Percentiles rank a stretch among this genome's conserved stretches.
Evolutionary conservation across 1,140 invertebrate species (phyloP).

Genomic region (Ericerus pela): DNA sequence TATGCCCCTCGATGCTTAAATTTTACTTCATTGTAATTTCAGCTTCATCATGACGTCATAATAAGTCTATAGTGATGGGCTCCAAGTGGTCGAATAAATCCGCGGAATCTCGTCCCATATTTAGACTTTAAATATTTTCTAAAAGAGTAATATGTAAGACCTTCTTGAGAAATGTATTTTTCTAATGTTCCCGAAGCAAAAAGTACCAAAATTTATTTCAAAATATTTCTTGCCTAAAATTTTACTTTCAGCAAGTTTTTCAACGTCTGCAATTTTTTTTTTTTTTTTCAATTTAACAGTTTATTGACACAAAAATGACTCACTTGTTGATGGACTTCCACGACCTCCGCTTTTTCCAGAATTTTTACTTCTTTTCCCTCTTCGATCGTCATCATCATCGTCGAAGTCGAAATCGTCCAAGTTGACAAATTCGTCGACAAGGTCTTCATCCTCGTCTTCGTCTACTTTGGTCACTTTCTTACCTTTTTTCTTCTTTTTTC

Average conservation of each 20-base stretch:
- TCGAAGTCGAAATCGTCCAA: background rate
- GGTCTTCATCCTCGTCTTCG: background rate
- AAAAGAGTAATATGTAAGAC: background rate
- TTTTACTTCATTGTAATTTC: too few relatives aligned
- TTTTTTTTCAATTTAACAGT: background rate
- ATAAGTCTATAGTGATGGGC: too few relatives aligned
- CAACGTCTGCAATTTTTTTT: background rate
- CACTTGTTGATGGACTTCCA: background rate
- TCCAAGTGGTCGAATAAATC: too few relatives aligned
- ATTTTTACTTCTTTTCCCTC: background rate
- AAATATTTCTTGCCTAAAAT: background rate
- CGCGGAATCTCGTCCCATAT: too few relatives aligned
- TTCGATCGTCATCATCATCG: background rate
- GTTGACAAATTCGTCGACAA: background rate
- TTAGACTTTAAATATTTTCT: background rate
- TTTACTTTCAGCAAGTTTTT: background rate
- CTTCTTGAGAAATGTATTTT: background rate
- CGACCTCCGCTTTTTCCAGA: background rate
- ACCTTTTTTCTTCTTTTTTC: slow-evolving; percentile 2
- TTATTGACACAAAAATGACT: background rate
- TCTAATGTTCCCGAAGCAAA: background rate
- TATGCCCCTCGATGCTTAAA: too few relatives aligned
- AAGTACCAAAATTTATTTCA: background rate
- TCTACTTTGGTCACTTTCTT: background rate
- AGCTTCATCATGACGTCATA: too few relatives aligned